These are phyloP conservation scores for Stegodyphus dumicola DNA, from an alignment of 1,140 invertebrate species.

Conservation along the genomic window DNA sequence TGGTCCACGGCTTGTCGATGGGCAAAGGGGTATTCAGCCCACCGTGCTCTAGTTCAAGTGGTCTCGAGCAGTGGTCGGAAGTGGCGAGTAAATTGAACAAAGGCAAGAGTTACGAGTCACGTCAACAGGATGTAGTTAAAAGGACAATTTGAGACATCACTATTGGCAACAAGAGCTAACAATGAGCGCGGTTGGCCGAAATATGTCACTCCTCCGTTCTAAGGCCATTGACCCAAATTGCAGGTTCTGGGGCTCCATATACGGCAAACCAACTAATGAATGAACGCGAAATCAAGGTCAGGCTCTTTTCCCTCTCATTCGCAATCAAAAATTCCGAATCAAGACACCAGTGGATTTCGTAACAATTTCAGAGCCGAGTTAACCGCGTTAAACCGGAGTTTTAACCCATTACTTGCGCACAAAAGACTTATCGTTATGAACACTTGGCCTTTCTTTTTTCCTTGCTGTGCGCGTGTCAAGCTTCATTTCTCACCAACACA, in stretches of 20 bases:
- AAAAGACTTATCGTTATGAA: too few relatives aligned
- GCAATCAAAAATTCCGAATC: conserved; percentile 33
- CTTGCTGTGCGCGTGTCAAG: too few relatives aligned
- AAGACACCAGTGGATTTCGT: conserved; percentile 20
- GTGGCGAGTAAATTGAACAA: conserved; percentile 24
- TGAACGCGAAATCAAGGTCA: conserved; percentile 50
- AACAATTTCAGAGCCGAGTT: background rate
- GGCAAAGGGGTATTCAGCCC: too few relatives aligned
- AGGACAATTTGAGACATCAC: conserved; percentile 37
- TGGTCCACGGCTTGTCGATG: too few relatives aligned
- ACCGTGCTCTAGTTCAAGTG: too few relatives aligned
- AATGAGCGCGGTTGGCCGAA: conserved; percentile 21
- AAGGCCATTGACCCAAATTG: conserved; percentile 43
- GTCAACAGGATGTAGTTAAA: conserved; percentile 52
- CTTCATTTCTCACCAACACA: too few relatives aligned
- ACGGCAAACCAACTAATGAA: conserved; percentile 37
- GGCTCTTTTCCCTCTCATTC: conserved; percentile 26
- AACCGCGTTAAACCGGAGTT: background rate
- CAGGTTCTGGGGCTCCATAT: conserved; percentile 15
- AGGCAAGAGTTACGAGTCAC: conserved; percentile 15
- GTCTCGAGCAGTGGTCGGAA: conserved; percentile 18
- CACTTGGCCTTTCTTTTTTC: too few relatives aligned
- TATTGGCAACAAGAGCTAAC: conserved; percentile 9
- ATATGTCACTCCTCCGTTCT: conserved; percentile 40
- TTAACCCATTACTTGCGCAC: too few relatives aligned